Evolutionary conservation across 2,113 vertebrate genomes (phyloP).

Genomic region (Piprites chloris): DNA sequence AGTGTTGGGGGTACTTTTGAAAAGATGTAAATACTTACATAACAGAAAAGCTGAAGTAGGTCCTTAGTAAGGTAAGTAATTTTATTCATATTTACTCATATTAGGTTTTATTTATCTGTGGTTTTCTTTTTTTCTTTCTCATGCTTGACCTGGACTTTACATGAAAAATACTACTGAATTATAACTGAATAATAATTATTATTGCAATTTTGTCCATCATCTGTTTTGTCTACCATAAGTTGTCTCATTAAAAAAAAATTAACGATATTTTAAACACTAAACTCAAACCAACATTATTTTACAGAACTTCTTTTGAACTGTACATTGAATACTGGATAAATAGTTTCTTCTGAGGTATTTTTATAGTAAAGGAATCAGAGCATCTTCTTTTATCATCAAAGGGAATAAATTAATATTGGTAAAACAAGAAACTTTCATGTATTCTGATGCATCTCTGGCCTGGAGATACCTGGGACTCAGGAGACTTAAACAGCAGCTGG

Average conservation of each 20-base stretch:
- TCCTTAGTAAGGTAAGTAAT: not conserved
- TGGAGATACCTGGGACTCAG: not conserved
- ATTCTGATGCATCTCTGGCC: constrained; percentile 1
- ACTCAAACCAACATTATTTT: not conserved
- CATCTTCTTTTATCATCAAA: constrained; percentile 1
- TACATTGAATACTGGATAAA: not conserved
- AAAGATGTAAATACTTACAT: not conserved
- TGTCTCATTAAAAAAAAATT: not conserved
- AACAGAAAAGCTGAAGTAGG: not conserved
- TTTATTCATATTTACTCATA: not conserved
- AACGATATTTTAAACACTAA: not conserved
- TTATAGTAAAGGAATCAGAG: not conserved
- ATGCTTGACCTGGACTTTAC: not conserved
- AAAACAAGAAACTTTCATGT: constrained; percentile 2
- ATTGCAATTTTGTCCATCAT: not conserved
- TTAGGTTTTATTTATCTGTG: not conserved
- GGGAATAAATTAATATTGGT: constrained; percentile 24
- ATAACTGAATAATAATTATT: too few relatives aligned
- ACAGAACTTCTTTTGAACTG: not conserved
- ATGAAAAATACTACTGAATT: not conserved
- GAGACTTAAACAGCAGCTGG: not conserved
- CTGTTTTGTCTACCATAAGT: not conserved
- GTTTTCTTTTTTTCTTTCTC: not conserved
- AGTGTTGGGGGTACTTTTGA: not conserved
- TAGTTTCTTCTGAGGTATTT: not conserved